These are phyloP conservation scores for Brachyistius frenatus DNA, from an alignment of 2,113 vertebrate species.

Conservation along the genomic window DNA sequence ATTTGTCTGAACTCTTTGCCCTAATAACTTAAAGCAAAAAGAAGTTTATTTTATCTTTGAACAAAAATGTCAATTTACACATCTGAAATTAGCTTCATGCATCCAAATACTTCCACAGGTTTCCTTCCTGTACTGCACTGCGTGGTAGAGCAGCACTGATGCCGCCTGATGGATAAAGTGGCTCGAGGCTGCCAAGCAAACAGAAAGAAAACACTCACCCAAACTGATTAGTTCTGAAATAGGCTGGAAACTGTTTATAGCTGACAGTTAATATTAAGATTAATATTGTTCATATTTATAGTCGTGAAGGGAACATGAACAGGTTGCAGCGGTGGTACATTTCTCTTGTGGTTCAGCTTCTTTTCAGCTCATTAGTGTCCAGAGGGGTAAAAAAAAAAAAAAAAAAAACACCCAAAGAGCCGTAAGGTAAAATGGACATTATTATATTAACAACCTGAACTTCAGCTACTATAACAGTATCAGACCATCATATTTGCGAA, in stretches of 20 bases:
- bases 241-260: background rate
- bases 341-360: background rate
- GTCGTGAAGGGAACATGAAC: background rate
- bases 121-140: background rate
- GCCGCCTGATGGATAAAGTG: slow-evolving; percentile 4
- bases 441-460: slow-evolving; percentile 17
- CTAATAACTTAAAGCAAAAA: background rate
- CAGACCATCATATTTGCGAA: background rate
- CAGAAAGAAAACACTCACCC: background rate
- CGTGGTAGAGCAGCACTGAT: background rate
- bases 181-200: background rate
- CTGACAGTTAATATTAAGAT: background rate
- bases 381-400: background rate
- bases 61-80: too few relatives aligned
- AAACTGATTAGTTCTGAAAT: background rate
- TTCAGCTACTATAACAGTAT: background rate
- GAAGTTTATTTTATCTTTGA: too few relatives aligned
- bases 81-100: too few relatives aligned
- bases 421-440: background rate
- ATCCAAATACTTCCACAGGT: background rate
- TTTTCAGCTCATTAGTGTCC: background rate
- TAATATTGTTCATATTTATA: background rate
- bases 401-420: background rate
- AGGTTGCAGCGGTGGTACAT: background rate
- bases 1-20: background rate